Evolutionary conservation across 2,888 invertebrate genomes (phyloP).

Genomic region (Eupithecia subumbrata): DNA sequence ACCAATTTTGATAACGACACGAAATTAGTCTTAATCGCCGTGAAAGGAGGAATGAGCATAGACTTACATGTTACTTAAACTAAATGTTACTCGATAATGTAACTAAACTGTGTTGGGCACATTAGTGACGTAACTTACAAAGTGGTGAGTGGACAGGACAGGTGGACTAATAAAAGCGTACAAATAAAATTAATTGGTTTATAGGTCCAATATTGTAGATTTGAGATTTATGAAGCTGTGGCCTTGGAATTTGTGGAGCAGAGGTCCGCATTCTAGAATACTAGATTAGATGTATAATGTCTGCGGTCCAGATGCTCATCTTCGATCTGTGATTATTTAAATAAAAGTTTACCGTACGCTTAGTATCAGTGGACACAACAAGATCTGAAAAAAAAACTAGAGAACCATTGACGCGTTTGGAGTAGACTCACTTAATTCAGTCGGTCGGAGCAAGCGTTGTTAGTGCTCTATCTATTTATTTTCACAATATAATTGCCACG

Average conservation of each 20-base stretch:
- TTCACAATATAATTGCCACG: too few relatives aligned
- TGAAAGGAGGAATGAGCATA: conserved; percentile 26
- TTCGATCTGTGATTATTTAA: background rate
- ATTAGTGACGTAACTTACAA: conserved; percentile 1
- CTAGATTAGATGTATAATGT: background rate
- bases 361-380: too few relatives aligned
- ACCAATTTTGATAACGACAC: conserved; percentile 27
- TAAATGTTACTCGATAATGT: background rate
- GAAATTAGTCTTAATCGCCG: conserved; percentile 23
- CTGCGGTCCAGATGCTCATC: background rate
- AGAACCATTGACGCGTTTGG: too few relatives aligned
- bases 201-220: background rate
- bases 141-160: background rate
- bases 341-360: too few relatives aligned
- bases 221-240: background rate
- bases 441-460: too few relatives aligned
- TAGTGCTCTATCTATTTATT: too few relatives aligned
- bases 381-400: too few relatives aligned
- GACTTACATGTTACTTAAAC: background rate
- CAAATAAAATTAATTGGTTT: background rate
- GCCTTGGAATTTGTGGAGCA: background rate
- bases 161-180: background rate
- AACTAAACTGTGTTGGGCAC: background rate
- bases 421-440: too few relatives aligned
- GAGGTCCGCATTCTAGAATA: background rate